A percentile compares a stretch with the other conserved stretches of the same genome.
These are phyloP conservation scores for Xiphorhynchus erythropygius DNA, from an alignment of 2,797 vertebrate genomes.

Conservation along the genomic window DNA sequence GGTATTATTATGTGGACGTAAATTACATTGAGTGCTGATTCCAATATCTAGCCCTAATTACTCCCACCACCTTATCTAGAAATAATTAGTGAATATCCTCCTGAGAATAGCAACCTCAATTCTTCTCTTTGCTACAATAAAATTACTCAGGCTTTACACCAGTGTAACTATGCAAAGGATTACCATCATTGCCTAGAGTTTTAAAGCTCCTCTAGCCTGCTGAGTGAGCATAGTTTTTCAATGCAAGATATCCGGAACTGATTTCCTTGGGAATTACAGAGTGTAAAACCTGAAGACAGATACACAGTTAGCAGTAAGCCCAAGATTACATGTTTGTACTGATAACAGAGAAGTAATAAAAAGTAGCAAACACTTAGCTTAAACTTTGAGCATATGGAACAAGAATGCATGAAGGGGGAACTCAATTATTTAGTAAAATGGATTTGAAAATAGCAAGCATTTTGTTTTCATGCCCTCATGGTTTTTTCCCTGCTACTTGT, in stretches of 20 bases:
- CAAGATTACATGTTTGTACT: conserved; percentile 30
- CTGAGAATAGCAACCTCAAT: background rate
- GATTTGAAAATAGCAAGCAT: background rate
- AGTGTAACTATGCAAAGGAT: conserved; percentile 36
- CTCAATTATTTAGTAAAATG: conserved; percentile 51
- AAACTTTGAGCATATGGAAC: conserved; percentile 42
- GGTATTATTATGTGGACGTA: background rate
- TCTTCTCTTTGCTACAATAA: background rate
- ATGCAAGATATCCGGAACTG: conserved; percentile 1
- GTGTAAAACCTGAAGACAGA: conserved; percentile 54
- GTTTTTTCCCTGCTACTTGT: background rate
- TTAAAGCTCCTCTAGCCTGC: conserved; percentile 34
- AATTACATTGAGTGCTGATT: background rate
- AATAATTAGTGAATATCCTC: conserved; percentile 31
- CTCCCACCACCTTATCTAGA: conserved; percentile 4
- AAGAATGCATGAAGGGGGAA: background rate
- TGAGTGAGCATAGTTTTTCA: conserved; percentile 22
- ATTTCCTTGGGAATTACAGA: conserved; percentile 53
- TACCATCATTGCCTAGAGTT: background rate
- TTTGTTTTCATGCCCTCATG: background rate
- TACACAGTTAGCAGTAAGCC: conserved; percentile 31
- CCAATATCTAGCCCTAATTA: conserved; percentile 35
- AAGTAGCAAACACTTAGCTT: conserved; percentile 22
- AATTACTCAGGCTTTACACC: conserved; percentile 18
- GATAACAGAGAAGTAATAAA: conserved; percentile 55